A percentile compares a stretch with the other conserved stretches of the same genome.
These are phyloP conservation scores for Xanthorhoe designata DNA, from an alignment of 2,888 invertebrate genomes.

Conservation along the genomic window DNA sequence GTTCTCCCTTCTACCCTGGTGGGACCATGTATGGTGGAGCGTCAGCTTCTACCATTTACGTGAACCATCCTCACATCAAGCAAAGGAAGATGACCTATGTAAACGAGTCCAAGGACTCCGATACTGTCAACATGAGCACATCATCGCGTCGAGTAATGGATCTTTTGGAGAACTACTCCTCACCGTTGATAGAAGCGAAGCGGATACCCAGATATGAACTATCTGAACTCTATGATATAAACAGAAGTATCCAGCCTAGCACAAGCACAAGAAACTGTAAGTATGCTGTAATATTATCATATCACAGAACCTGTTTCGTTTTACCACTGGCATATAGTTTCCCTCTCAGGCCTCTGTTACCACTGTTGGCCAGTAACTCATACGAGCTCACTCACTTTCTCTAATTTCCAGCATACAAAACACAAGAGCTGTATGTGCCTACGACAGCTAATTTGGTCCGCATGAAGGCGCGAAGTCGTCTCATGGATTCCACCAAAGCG, in stretches of 20 bases:
- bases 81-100: slow-evolving; percentile 56
- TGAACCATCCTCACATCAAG: slow-evolving; percentile 68
- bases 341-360: too few relatives aligned
- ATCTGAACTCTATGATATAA: slow-evolving; percentile 18
- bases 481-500: slow-evolving; percentile 87
- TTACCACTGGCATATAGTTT: not conserved
- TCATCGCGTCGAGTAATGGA: slow-evolving; percentile 92
- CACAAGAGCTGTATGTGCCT: slow-evolving; percentile 86
- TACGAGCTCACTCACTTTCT: not conserved
- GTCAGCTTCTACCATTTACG: slow-evolving; percentile 79
- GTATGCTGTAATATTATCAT: slow-evolving; percentile 25
- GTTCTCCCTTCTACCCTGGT: slow-evolving; percentile 91
- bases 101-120: slow-evolving; percentile 53
- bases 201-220: slow-evolving; percentile 86
- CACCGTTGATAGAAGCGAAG: slow-evolving; percentile 91
- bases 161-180: slow-evolving; percentile 92
- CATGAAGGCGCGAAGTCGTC: slow-evolving; percentile 84
- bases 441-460: slow-evolving; percentile 83
- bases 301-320: not conserved
- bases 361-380: too few relatives aligned
- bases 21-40: slow-evolving; percentile 92
- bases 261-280: slow-evolving; percentile 32
- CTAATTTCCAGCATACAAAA: slow-evolving; percentile 62
- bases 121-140: slow-evolving; percentile 83
- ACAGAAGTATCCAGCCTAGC: slow-evolving; percentile 20